Evolutionary conservation across 2,888 invertebrate species (phyloP), one percentile per base, ranked within the genome.

Genomic region (Drosophila eohydei): DNA sequence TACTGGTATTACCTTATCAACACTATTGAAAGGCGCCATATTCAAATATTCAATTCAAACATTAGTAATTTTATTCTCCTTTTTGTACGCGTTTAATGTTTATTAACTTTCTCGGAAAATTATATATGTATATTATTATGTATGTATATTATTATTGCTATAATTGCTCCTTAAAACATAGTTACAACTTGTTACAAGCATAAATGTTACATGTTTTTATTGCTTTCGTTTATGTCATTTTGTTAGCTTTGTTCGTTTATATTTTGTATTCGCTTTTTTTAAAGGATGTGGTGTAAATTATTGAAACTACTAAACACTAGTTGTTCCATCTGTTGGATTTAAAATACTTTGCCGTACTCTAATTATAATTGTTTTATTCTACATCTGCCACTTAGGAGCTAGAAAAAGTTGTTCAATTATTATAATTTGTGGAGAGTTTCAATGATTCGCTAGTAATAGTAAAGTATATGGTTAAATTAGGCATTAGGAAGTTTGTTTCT

Each of bases 281-380:
- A 21, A 63, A 77, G 71, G 67, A 66, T 66, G 62, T 89, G 84
- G 74, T 84, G 84, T 84, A 84, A 84, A 84, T 84, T 89, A 84
- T 84, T 88, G 87, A 83, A 87, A 81, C 89, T 88, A 88, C 89
- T 88, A 83, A 74, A 85, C 75, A 51, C 78, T 78, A 72, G 67
- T 81, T 75, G 78, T 78, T 85, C 80, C 81, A 65, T 64, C 64
- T 58, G 30, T 76, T 73, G 85, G 71, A 71, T 28, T 74, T 72
- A 74, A 85, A 86, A 86, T 74, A 75, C 77, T 64, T 64, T 73
- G 60, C 28, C 51, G 44, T 64, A 63, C 48, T 32, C 16, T 50
- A 50, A 32, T 54, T 51, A 40, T 63, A 66, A 66, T 59, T 56
- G 59, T 26, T 41, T 59, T 60, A 59, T 83, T 46, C 63, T 67